A percentile compares a stretch with the other conserved stretches of the same genome.
phyloP scores from a whole-genome alignment of 2,113 vertebrate genomes.

The Centropristis striata region DNA sequence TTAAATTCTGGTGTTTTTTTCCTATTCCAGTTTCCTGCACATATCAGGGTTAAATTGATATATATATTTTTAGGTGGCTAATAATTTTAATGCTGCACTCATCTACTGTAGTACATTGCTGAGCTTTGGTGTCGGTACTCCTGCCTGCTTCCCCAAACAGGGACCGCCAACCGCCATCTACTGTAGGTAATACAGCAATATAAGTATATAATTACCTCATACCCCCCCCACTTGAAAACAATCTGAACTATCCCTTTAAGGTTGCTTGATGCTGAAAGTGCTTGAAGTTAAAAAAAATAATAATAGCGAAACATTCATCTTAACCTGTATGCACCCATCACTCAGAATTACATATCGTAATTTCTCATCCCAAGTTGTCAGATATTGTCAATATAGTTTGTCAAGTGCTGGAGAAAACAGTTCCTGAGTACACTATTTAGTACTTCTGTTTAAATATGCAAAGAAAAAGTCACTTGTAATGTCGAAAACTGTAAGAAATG shows the following conservation, averaged over 20 bases:
- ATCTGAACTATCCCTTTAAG: not conserved
- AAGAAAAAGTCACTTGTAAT: not conserved
- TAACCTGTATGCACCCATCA: conserved; percentile 8
- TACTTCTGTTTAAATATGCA: conserved; percentile 22
- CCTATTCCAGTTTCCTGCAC: no score
- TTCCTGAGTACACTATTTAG: conserved; percentile 30
- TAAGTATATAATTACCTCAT: no score
- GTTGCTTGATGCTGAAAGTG: conserved; percentile 52
- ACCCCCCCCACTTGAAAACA: no score
- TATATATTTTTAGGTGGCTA: no score
- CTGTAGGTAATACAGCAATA: no score
- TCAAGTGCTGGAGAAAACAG: conserved; percentile 34
- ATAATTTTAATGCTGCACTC: no score
- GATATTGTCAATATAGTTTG: conserved; percentile 3
- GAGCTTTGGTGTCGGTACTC: no score
- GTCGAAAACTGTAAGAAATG: not conserved
- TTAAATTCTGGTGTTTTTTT: no score
- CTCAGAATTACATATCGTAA: conserved; percentile 1
- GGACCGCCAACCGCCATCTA: no score
- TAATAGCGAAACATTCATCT: not conserved
- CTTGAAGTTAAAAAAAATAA: conserved; percentile 11
- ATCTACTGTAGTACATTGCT: no score
- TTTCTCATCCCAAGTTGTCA: conserved; percentile 6
- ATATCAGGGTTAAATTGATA: no score
- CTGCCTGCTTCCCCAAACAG: no score